Conservation (phyloP, 2,888 invertebrate species). For the Mythimna albipuncta region DNA sequence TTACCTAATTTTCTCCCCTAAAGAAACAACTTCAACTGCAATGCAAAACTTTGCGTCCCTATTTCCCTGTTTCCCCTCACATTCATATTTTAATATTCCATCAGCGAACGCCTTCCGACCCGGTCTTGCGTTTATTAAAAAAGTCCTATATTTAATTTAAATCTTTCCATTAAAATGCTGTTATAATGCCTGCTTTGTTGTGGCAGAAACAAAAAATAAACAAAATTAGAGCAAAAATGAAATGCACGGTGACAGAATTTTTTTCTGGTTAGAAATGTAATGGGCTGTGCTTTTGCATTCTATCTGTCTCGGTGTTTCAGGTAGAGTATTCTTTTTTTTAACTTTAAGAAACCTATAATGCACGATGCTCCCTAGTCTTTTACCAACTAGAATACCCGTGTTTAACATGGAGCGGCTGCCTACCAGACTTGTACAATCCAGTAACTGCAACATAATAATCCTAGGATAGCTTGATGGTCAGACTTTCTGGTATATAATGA, state of each 20-base stretch:
- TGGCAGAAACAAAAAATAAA: slow-evolving; percentile 25
- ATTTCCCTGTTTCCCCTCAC: slow-evolving; percentile 11
- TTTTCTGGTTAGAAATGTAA: slow-evolving; percentile 28
- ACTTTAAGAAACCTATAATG: slow-evolving; percentile 1
- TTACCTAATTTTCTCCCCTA: slow-evolving; percentile 36
- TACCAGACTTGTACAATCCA: no score
- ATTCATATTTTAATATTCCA: slow-evolving; percentile 57
- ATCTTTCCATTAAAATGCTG: slow-evolving; percentile 37
- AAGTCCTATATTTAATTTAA: slow-evolving; percentile 41
- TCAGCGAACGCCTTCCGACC: slow-evolving; percentile 51
- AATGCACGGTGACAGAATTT: slow-evolving; percentile 18
- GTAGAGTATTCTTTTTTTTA: neutral
- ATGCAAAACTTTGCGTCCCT: slow-evolving; percentile 29
- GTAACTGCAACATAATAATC: no score
- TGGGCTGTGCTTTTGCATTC: neutral
- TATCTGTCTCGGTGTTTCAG: neutral
- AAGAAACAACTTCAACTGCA: slow-evolving; percentile 43
- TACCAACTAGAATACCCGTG: no score
- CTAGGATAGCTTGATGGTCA: no score
- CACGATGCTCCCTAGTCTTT: neutral
- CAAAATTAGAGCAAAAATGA: slow-evolving; percentile 22
- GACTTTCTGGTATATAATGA: no score
- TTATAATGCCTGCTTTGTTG: neutral
- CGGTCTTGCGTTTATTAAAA: slow-evolving; percentile 52
- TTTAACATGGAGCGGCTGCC: no score